Base-by-base conservation (phyloP, 1,140 invertebrate species). In the Atta texana region DNA sequence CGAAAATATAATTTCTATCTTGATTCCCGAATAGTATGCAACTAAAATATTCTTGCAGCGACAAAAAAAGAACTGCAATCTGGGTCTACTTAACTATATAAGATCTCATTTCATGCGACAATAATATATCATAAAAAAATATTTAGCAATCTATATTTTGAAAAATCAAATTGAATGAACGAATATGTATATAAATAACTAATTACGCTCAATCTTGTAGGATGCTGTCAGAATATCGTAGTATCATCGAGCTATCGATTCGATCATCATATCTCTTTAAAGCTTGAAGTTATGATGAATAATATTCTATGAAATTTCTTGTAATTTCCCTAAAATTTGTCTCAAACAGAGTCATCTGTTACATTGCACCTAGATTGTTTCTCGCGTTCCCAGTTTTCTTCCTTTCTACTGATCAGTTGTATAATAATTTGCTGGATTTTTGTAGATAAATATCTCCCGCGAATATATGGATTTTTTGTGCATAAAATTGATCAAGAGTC, bases 51-150 rank as follows among this genome's bases (percentile, higher is more conserved):
- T 75, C 39, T 75, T 51, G n/a, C 55, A 74, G n/a, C 39, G 18
- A 81, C 8, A 34, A 39, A 49, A 72, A 71, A 81, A 53, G 24
- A 57, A 71, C 16, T 24, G 21, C 39, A 82, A 74, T 82, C 5
- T 69, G 74, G 28, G 34, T 74, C 69, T 74, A 84, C 55, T 84
- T 55, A 75, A 84, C 39, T 84, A 75, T 55, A 21, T 74, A 28
- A 74, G 8, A 61, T 63, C 14, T 75, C 10, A 21, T 21, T 72
- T 75, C 69, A 84, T 82, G 68, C 68, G 57, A 49, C 18, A 72
- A 74, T 68, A 68, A 72, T 2, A 59, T 49, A 28, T 49, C 6
- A 72, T 28, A 34, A 59, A 49, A 49, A 82, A 51, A 34, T 44
- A 12, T 82, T 74, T 82, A 16, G 12, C 14, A 0, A 49, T 34